Base-by-base conservation (phyloP, 1,140 invertebrate genomes). In the Drosophila burlai region DNA sequence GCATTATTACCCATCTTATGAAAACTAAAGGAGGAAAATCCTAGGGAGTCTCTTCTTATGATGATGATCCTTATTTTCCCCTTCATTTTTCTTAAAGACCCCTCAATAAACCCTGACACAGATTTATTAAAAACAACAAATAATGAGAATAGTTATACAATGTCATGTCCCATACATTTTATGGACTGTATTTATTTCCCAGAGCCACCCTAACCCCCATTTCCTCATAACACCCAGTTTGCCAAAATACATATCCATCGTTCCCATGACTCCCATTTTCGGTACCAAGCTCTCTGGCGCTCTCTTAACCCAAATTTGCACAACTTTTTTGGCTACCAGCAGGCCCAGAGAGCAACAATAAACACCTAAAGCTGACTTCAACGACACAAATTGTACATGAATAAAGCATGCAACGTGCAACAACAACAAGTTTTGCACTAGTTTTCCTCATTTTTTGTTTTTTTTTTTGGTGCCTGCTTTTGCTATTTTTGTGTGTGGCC, bases 351-450 rank as follows among this genome's bases (percentile, higher is more conserved):
- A 36, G 40, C 29, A 46, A 50, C 54, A 49, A 34, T 61, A n/a
- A n/a, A 43, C 62, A 59, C 21, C 62, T 21, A 18, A 60, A 64
- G 18, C 38, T 61, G 52, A 58, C 60, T 52, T 65, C n/a, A 66
- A 55, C 65, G 76, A 49, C 65, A 62, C 47, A 63, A 82, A 63
- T 82, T 82, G 80, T 68, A 74, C 80, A 82, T 57, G 68, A 78
- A 82, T 74, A 24, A 59, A 79, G 78, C 76, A 79, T 79, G 75
- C 80, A 74, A 74, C 61, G 36, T 11, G 15, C 21, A 62, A 76
- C 71, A 62, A 76, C 71, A 54, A 47, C 18, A 76, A 66, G 75
- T 76, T 76, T 76, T 75, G 40, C 49, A 57, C 72, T 75, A 75
- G 49, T 75, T 76, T 75, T 58, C 42, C 24, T 24, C n/a, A 38